These are phyloP conservation scores for Phyllostomus discolor DNA, from an alignment of 2,113 vertebrate genomes.

Conservation along the genomic window DNA sequence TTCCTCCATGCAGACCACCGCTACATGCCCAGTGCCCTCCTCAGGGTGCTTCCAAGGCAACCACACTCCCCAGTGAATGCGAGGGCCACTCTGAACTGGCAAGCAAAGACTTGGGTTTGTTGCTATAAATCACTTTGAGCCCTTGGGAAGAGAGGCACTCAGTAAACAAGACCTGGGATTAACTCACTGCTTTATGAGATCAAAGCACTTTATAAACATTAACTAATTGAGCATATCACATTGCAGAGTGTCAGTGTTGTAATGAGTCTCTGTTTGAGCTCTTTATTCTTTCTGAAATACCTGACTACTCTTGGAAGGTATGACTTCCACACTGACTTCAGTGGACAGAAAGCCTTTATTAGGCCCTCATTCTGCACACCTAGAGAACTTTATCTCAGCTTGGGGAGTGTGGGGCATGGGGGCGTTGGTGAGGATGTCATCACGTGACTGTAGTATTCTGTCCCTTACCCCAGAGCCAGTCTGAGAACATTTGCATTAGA, in stretches of 20 bases:
- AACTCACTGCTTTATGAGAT: constrained; percentile 44
- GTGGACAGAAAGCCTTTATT: not conserved
- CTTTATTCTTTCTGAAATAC: constrained; percentile 34
- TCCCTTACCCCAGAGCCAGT: not conserved
- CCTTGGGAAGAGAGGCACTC: constrained; percentile 8
- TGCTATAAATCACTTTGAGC: not conserved
- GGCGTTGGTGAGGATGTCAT: not conserved
- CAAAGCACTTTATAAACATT: constrained; percentile 51
- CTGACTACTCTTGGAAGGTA: not conserved
- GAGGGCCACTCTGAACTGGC: not conserved
- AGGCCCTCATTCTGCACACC: not conserved
- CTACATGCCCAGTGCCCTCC: not conserved
- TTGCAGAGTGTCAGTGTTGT: not conserved
- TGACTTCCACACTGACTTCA: not conserved
- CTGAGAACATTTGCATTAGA: not conserved
- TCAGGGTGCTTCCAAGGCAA: not conserved
- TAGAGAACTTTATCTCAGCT: not conserved
- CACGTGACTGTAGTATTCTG: not conserved
- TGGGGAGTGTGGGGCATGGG: not conserved
- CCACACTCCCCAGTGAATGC: not conserved
- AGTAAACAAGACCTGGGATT: constrained; percentile 45
- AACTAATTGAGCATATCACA: constrained; percentile 37
- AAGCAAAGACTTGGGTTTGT: not conserved
- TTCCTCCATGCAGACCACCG: accelerated
- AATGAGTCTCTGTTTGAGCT: not conserved